Evolutionary conservation across 2,888 invertebrate species (phyloP), one percentile per base, ranked within the genome.

Genomic region (Clusia tigrina): DNA sequence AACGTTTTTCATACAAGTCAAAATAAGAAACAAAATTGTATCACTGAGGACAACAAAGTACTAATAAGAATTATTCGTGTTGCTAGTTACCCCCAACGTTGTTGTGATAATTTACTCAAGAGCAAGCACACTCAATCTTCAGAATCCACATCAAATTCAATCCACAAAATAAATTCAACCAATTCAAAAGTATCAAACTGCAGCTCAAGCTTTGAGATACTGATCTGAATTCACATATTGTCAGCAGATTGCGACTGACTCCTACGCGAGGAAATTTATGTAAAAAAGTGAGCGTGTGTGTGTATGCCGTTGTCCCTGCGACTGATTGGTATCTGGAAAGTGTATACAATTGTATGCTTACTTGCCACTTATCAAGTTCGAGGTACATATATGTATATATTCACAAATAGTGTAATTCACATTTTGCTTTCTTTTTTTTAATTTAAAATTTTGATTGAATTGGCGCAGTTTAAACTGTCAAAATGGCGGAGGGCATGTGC

Each of bases 381-480:
- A 22, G 18, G 2, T 20, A 5, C 2, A 22, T 3, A 5, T 20
- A 15, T 48, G 48, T 15, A 15, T 6, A 5, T n/a, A 42, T 3
- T 17, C 42, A 3, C 3, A 42, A 15, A 20, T 48, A 3, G 2
- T 15, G 5, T 48, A 9, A 15, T 2, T 6, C 5, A 20, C 2
- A 5, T 48, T 20, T 22, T 22, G 20, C 10, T n/a, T 26, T 10
- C 17, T 51, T n/a, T 25, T 26, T 5, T 38, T 22, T 24, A 32
- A n/a, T 54, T 38, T 37, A 24, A 9, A 2, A 15, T 2, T 46
- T 54, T 53, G 22, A 18, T 59, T 37, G 52, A 42, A 23, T 25
- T 48, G 20, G 54, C 58, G 6, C 12, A 10, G 26, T n/a, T 56
- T 56, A 32, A 37, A 56, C 25, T 10, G 18, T 22, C 6, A 42